Evolutionary conservation across 2,113 vertebrate species (phyloP).

Genomic region (Myrmophylax atrothorax): DNA sequence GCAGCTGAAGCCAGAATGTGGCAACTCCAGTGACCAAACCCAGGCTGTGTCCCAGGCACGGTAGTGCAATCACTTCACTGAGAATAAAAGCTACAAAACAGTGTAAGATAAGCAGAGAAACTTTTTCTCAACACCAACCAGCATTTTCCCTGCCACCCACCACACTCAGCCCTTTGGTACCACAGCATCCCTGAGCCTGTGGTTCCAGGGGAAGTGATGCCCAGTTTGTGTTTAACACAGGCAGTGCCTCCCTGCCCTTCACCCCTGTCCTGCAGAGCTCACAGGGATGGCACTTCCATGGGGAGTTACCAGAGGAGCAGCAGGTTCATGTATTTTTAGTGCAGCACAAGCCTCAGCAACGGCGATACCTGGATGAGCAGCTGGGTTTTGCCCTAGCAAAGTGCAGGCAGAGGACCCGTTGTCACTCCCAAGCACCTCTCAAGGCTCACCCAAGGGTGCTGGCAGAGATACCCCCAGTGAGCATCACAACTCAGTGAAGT

Average conservation of each 20-base stretch:
- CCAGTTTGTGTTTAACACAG: rapidly evolving
- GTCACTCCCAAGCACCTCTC: background rate
- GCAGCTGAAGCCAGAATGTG: rapidly evolving
- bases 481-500: rapidly evolving
- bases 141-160: background rate
- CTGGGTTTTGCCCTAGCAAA: background rate
- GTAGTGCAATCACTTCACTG: background rate
- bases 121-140: rapidly evolving
- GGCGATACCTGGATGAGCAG: rapidly evolving
- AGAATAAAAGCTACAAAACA: background rate
- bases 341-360: background rate
- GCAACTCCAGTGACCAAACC: background rate
- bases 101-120: background rate
- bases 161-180: rapidly evolving
- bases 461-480: rapidly evolving
- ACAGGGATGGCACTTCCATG: background rate
- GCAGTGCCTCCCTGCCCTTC: rapidly evolving
- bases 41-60: background rate
- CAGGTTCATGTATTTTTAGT: background rate
- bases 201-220: rapidly evolving
- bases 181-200: rapidly evolving
- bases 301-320: rapidly evolving
- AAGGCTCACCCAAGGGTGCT: background rate
- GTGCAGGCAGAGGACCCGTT: rapidly evolving
- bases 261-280: background rate